A percentile compares a stretch with the other conserved stretches of the same genome.
phyloP scores from a whole-genome alignment of 2,797 vertebrate species.

The Champsocephalus esox region DNA sequence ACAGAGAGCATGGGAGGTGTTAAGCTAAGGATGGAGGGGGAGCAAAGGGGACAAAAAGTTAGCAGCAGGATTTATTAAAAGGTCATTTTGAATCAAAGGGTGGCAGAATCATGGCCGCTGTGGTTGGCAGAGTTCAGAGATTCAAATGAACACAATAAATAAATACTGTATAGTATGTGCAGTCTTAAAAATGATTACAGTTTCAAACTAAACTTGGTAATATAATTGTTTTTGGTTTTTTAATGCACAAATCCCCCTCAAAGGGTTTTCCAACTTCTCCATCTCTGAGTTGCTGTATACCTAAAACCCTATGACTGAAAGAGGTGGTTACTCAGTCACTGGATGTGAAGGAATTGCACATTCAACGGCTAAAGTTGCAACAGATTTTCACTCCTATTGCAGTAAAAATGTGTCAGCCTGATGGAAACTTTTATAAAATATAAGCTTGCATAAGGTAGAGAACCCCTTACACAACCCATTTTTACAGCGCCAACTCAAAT shows the following conservation, averaged over 20 bases:
- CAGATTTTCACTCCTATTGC: slow-evolving; percentile 58
- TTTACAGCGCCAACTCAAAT: slow-evolving; percentile 61
- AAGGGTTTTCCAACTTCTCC: slow-evolving; percentile 54
- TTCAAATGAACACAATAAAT: slow-evolving; percentile 10
- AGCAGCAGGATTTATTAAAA: slow-evolving; percentile 56
- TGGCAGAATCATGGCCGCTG: slow-evolving; percentile 28
- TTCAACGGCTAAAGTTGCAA: slow-evolving; percentile 64
- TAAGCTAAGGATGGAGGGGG: slow-evolving; percentile 56
- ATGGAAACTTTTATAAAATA: slow-evolving; percentile 69
- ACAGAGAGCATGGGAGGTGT: slow-evolving; percentile 45
- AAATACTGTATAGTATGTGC: background rate
- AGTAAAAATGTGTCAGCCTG: slow-evolving; percentile 63
- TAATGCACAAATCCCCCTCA: slow-evolving; percentile 46
- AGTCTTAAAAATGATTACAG: background rate
- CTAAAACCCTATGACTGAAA: slow-evolving; percentile 30
- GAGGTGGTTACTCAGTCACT: slow-evolving; percentile 15
- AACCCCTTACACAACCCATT: slow-evolving; percentile 60
- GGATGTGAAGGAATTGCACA: slow-evolving; percentile 58
- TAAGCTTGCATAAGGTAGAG: slow-evolving; percentile 65
- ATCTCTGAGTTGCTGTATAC: slow-evolving; percentile 39
- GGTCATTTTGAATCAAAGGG: slow-evolving; percentile 52
- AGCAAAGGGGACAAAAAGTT: slow-evolving; percentile 54
- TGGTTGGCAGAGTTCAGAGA: slow-evolving; percentile 25
- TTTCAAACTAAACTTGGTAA: slow-evolving; percentile 34
- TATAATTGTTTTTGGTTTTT: slow-evolving; percentile 31